Evolutionary conservation across 1,140 invertebrate species (phyloP).

Genomic region (Diorhabda carinulata): DNA sequence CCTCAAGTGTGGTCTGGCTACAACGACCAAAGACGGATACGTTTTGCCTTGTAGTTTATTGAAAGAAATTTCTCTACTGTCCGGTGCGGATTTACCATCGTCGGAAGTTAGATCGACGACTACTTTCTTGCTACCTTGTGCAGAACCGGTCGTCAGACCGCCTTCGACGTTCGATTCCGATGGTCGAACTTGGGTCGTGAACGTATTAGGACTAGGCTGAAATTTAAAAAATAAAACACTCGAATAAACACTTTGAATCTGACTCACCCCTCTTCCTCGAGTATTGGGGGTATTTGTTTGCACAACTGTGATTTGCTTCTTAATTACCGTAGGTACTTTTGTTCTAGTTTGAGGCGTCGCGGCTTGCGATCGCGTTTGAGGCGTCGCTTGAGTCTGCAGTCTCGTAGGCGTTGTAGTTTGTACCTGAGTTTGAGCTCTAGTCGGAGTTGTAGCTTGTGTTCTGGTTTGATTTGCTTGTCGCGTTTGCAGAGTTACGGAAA

Average conservation of each 20-base stretch:
- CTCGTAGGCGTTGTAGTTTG: neutral
- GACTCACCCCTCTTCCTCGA: constrained; percentile 13
- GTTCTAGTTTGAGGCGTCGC: constrained; percentile 5
- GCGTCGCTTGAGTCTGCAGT: neutral
- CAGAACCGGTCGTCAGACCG: constrained; percentile 32
- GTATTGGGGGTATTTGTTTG: constrained; percentile 8
- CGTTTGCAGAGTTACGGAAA: too few relatives aligned
- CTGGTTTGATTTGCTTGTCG: neutral
- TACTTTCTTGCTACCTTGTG: constrained; percentile 27
- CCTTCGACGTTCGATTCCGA: constrained; percentile 44
- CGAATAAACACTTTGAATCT: neutral
- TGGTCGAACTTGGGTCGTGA: constrained; percentile 18
- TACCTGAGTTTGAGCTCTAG: neutral
- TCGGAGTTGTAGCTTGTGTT: neutral
- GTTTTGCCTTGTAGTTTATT: constrained; percentile 76
- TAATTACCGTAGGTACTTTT: constrained; percentile 6
- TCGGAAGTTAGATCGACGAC: constrained; percentile 58
- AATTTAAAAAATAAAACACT: neutral
- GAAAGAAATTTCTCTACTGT: constrained; percentile 68
- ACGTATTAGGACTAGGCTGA: constrained; percentile 14
- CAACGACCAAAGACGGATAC: constrained; percentile 77
- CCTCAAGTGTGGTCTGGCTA: constrained; percentile 70
- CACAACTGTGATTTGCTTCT: neutral
- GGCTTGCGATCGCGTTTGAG: neutral
- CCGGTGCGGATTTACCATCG: constrained; percentile 53